Conservation (phyloP, 2,797 vertebrate genomes). For the Loris lydekkerianus region DNA sequence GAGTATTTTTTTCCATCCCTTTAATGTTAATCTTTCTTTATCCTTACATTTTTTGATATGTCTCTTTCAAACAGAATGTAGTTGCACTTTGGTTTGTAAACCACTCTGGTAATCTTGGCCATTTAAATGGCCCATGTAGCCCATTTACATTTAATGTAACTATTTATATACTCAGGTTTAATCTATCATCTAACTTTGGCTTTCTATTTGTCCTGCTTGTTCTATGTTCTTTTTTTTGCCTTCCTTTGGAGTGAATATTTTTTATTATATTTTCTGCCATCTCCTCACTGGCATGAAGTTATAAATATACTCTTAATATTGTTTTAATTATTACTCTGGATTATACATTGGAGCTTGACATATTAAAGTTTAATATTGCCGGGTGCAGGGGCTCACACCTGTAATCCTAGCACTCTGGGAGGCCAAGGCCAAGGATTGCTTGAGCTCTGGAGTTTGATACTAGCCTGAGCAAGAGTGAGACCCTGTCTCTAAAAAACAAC, state of each 20-base stretch:
- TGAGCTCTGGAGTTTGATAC: too few species aligned
- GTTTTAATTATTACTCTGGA: neutral
- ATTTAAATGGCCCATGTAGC: neutral
- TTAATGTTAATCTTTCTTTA: neutral
- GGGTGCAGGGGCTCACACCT: neutral
- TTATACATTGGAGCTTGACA: neutral
- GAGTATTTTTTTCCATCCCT: neutral
- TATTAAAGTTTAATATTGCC: neutral
- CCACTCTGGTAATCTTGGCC: neutral
- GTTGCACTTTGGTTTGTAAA: neutral
- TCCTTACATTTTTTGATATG: neutral
- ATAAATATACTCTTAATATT: neutral
- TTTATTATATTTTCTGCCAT: neutral
- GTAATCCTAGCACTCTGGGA: too few species aligned
- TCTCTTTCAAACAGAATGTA: neutral
- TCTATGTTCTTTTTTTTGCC: neutral
- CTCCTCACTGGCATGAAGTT: neutral
- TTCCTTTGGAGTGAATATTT: neutral
- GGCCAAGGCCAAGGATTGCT: too few species aligned
- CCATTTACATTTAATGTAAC: neutral
- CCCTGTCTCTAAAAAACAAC: too few species aligned
- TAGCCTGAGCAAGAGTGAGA: too few species aligned
- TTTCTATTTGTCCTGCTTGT: neutral
- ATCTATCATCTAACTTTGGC: neutral
- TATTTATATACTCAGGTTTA: neutral